Base-by-base conservation (phyloP, 1,140 invertebrate genomes). In the Matsumurasca onukii region DNA sequence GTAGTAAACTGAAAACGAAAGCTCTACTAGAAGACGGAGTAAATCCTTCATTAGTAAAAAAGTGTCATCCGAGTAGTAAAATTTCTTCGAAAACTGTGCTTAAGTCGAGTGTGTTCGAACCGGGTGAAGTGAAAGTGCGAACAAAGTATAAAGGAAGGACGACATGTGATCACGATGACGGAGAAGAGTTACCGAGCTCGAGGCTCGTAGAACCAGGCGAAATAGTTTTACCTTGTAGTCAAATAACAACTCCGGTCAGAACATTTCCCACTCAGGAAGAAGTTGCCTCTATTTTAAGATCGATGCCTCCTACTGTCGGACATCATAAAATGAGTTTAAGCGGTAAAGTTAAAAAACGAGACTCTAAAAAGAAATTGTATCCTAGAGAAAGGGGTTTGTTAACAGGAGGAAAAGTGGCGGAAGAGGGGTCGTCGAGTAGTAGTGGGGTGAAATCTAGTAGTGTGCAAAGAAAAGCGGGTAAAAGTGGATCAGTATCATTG, bases 351-450 rank as follows among this genome's bases (percentile, higher is more conserved):
- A 83, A 83, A 70, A 82, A 81, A 80, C 79, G 81, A 76, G 82
- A 82, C 74, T 81, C 80, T 59, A 82, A 82, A 75, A 83, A 81
- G 71, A 85, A 86, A 72, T 72, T 76, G 2, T 82, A 82, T 68
- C 78, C 82, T 12, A 78, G 78, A 1, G 81, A 83, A 61, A 69
- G 72, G 55, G 59, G 48, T 31, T 27, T 70, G 9, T 59, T 65
- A 57, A 15, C 67, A n/a, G 31, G 66, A 3, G 48, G 48, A n/a
- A 57, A 48, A 30, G 31, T 68, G 31, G 29, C 59, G 5, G 73
- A 71, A 39, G 52, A 69, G 24, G 45, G 45, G 17, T 20, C 22
- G n/a, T n/a, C 29, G 3, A 27, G 34, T 3, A 69, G 69, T n/a
- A 71, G 68, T 31, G 67, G 69, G 31, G n/a, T 48, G 31, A 39